phyloP scores from a whole-genome alignment of 2,888 invertebrate species.

The Thelaira solivaga region DNA sequence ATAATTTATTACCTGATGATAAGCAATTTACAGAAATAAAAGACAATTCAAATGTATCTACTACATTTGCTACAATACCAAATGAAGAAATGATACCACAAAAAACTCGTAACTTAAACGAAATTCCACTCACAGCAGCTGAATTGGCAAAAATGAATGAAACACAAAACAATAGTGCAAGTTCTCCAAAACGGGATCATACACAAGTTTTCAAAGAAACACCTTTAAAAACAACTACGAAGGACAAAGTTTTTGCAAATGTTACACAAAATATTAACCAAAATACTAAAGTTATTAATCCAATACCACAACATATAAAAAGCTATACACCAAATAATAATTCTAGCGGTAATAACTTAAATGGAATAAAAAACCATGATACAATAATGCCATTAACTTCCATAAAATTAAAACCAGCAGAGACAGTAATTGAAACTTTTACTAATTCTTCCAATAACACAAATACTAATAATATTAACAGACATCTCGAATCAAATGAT shows the following conservation, averaged over 20 bases:
- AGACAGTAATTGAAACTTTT: background rate
- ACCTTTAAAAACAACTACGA: background rate
- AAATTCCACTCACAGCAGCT: conserved; percentile 39
- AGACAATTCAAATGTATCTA: conserved; percentile 27
- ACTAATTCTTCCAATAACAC: background rate
- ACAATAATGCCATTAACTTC: background rate
- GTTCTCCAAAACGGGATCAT: background rate
- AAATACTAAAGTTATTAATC: background rate
- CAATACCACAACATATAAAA: background rate
- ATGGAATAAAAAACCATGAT: background rate
- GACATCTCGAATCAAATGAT: background rate
- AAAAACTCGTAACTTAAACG: background rate
- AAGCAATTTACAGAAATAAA: conserved; percentile 22
- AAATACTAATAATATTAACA: background rate
- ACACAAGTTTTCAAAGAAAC: background rate
- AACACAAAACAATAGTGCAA: background rate
- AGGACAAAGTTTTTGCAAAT: background rate
- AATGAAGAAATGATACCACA: conserved; percentile 45
- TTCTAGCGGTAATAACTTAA: background rate
- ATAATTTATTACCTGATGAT: conserved; percentile 13
- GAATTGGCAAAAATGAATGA: conserved; percentile 15
- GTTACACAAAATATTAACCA: background rate
- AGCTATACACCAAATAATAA: conserved; percentile 6
- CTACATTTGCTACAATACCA: conserved; percentile 70
- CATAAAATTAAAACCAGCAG: background rate